Base-by-base conservation (phyloP, 2,888 invertebrate species). In the Cataglyphis altisquamis region DNA sequence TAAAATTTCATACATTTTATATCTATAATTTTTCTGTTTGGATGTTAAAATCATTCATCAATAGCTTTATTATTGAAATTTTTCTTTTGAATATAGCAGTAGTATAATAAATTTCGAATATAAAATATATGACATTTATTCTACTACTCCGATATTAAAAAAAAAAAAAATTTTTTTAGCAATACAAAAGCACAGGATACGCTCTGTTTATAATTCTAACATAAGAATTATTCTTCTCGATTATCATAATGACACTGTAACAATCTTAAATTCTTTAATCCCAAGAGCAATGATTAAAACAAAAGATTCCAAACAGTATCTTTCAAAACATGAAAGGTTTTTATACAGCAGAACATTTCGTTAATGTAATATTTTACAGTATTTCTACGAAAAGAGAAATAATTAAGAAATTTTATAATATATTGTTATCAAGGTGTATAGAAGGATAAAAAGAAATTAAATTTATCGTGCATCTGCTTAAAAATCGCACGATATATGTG, bases 261-360 rank as follows among this genome's bases (percentile, higher is more conserved):
- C 6, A 25, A 29, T 55, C 4, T n/a, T 8, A 67, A 21, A 67
- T 70, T 70, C 5, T 70, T 9, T 60, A 78, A 45, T 18, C 18
- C 45, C 45, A 72, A 45, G 9, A 80, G 45, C 72, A 18, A 60
- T 57, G 41, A 57, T 78, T 60, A 78, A 12, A 70, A 70, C 70
- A 78, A 70, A 78, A 78, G 78, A 78, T 78, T 78, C 72, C 60
- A 78, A 78, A 78, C 8, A 60, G 29, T 78, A 45, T 72, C 72
- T 36, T 45, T 39, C 25, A 21, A 45, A 62, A 80, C 15, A 36
- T 18, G 5, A 62, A 4, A 60, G 21, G 10, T 78, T 70, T 32
- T 36, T 55, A 45, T 3, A 52, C 48, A 60, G 32, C 39, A 55
- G 21, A n/a, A 45, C 10, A 25, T 45, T 72, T 72, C 55, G 36